Evolutionary conservation across 2,888 invertebrate species (phyloP), one percentile per base, ranked within the genome.

Genomic region (Celastrina argiolus): DNA sequence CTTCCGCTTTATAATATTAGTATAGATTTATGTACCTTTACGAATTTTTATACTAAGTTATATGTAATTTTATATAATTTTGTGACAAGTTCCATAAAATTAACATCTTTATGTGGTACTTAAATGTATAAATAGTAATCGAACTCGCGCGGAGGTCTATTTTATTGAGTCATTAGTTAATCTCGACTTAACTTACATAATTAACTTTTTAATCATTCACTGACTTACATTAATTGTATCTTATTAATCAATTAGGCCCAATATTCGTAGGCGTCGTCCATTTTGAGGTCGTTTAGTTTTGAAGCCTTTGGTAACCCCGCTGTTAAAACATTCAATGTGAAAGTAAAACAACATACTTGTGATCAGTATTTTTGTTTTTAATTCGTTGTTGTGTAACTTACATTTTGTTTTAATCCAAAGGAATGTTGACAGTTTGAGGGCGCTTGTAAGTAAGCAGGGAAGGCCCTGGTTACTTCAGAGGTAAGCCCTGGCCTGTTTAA

Each of bases 151-250:
- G 39, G 61, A 39, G 39, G 36, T 61, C 22, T 34, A 16, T 59
- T 59, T 59, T 59, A 59, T 59, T 59, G 34, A 18, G 10, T 59
- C 59, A 36, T 59, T 59, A 59, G 59, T 59, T 31, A 59, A 59
- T 59, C 31, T 34, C 31, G 31, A 22, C 31, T 58, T 58, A 16
- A 59, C 58, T 59, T 59, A 34, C 18, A 34, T 34, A 59, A 61
- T 61, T 61, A 61, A 61, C 16, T 34, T 36, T 59, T 7, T 12
- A 14, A 22, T 22, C 39, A 22, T 42, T 64, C 18, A 56, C 16
- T 39, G 56, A 28, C 56, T 34, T 45, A 41, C 36, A 51, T 66
- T 39, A 39, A 61, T 39, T 22, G 34, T 14, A 10, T 61, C 16
- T 39, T 22, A 36, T 61, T 59, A 18, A 31, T 31, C 16, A 34